Evolutionary conservation across 2,888 invertebrate species (phyloP), one percentile per base, ranked within the genome.

Genomic region (Drosophila lacicola): DNA sequence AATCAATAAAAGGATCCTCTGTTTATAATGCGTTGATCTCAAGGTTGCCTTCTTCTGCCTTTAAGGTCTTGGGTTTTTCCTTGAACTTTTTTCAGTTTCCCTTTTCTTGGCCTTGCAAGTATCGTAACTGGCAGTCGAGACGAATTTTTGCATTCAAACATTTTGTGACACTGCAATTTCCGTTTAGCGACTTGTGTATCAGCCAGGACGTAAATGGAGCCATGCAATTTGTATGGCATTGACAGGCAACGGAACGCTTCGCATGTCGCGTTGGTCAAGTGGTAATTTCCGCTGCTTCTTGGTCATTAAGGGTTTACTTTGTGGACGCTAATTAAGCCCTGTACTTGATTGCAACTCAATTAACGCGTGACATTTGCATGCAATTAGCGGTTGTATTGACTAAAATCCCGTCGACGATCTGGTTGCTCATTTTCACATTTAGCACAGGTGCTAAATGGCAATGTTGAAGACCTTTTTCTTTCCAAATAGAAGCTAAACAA

Each of bases 331-430:
- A 82, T 82, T 82, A 82, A 76, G 65, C 73, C 58, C 73, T 84
- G 66, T 73, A 76, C 69, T 71, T 74, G 73, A 82, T 67, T 75
- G 71, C 80, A 82, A 73, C 82, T 81, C 79, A 82, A 84, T 84
- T 82, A 80, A 71, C 69, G 75, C 67, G 46, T 65, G 65, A 60
- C 64, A 70, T 61, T 74, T 65, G 73, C 79, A 63, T 71, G 82
- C 82, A 82, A 82, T 84, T 82, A 82, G 72, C 70, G 54, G 36
- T 19, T 44, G 37, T 33, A 56, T 51, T 46, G 55, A 54, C 54
- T 45, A 14, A 44, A 49, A n/a, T 21, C 33, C 34, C 21, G 42
- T 17, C 44, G 17, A 49, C 34, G 25, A 45, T 41, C 55, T 62
- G 41, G 54, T 57, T 63, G 66, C 71, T 50, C 46, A 68, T 68